Conservation (phyloP, 1,140 invertebrate genomes). For the Pantala flavescens region DNA sequence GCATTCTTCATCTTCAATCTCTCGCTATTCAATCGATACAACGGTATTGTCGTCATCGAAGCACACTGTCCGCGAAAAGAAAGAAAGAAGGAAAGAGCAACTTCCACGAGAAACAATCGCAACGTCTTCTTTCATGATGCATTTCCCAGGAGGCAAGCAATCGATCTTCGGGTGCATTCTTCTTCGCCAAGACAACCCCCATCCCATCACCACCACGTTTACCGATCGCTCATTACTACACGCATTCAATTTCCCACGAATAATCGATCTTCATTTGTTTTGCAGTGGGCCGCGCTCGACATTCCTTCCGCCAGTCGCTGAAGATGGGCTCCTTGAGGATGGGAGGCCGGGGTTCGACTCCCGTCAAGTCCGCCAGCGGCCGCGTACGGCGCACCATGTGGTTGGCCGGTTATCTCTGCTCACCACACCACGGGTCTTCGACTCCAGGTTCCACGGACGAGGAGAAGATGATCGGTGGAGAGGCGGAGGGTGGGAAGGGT, state of each 20-base stretch:
- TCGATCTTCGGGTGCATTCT: neutral
- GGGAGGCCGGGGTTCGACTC: conserved; percentile 34
- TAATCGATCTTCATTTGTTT: neutral
- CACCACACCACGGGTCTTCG: conserved; percentile 3
- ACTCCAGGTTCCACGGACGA: conserved; percentile 35
- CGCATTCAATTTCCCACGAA: too few species aligned
- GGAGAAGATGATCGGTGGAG: conserved; percentile 38
- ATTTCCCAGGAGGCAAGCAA: too few species aligned
- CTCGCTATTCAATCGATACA: too few species aligned
- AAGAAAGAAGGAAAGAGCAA: too few species aligned
- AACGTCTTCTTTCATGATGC: too few species aligned
- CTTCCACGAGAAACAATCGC: too few species aligned
- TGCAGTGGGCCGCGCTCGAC: conserved; percentile 54
- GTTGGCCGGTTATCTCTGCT: conserved; percentile 32
- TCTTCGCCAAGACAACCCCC: too few species aligned
- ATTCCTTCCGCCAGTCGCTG: conserved; percentile 46
- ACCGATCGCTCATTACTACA: too few species aligned
- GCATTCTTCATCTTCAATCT: too few species aligned
- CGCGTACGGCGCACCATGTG: conserved; percentile 31
- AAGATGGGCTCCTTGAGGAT: conserved; percentile 31
- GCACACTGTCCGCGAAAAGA: too few species aligned
- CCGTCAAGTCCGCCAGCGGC: conserved; percentile 32
- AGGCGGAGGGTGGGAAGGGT: conserved; percentile 12
- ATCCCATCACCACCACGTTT: too few species aligned
- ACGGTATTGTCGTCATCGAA: too few species aligned